phyloP scores from a whole-genome alignment of 2,113 vertebrate species.

The Gopherus evgoodei region DNA sequence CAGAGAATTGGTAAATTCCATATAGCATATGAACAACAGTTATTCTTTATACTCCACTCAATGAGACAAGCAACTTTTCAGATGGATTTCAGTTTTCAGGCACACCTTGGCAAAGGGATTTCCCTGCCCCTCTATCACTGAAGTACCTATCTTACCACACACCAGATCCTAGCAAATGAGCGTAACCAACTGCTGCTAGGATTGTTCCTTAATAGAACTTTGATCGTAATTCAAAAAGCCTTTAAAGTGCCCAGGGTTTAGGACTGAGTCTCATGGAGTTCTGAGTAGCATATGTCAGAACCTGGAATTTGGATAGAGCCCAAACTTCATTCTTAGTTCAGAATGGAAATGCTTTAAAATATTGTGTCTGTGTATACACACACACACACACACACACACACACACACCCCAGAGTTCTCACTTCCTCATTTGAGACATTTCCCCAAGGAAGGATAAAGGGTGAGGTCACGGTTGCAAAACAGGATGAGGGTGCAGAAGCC shows the following conservation, averaged over 20 bases:
- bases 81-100: not conserved
- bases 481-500: not conserved
- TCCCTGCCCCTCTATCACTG: not conserved
- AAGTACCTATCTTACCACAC: not conserved
- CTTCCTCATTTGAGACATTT: not conserved
- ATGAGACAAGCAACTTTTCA: not conserved
- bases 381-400: too few relatives aligned
- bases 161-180: not conserved
- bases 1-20: not conserved
- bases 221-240: not conserved
- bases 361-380: too few relatives aligned
- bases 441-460: not conserved
- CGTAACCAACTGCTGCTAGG: not conserved
- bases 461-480: rapidly evolving
- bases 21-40: not conserved
- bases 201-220: not conserved
- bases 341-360: not conserved
- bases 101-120: not conserved
- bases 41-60: not conserved
- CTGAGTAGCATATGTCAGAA: not conserved
- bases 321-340: not conserved
- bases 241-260: not conserved
- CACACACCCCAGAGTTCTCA: not conserved
- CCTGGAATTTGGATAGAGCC: not conserved
- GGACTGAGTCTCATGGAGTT: not conserved